Evolutionary conservation across 2,797 vertebrate genomes (phyloP), one percentile per base, ranked within the genome.

Genomic region (Molossus molossus): DNA sequence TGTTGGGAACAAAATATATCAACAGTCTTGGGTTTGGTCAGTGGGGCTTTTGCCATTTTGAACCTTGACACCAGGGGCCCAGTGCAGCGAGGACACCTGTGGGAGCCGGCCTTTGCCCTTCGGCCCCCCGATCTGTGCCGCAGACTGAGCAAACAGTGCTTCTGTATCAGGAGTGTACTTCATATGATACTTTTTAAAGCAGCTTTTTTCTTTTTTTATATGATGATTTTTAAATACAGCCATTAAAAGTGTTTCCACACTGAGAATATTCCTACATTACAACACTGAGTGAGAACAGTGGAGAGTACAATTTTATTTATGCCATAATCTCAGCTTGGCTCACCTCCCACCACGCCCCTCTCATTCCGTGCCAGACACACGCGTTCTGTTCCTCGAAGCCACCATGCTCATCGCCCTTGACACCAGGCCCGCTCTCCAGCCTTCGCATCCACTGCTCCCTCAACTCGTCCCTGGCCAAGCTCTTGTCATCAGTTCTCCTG

Each of bases 241-340:
- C 57, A 83, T 83, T 91, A 97, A 96, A 95, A 93, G 67, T 79
- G 85, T 95, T 92, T 95, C 88, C 5, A 90, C 82, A 93, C 45
- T 17, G 21, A 33, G 58, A 86, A 80, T 90, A 91, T 93, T 92
- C 45, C 92, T 82, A 91, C 3, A 14, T 84, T 67, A 55, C 65
- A 83, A 87, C 13, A 57, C 2, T 64, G 14, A 62, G 25, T 87
- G 17, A 40, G 53, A 45, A 33, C 48, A 40, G 53, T 45, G 80
- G 55, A 92, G 33, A 57, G 14, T 50, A 69, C 23, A 25, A 55
- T 60, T 76, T 58, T 65, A 23, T 37, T 89, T 55, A 75, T 27
- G 48, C 29, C 58, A 9, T 81, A 58, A 67, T 60, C 84, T 85
- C 40, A 53, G 17, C 17, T 55, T 53, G 29, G 48, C 62, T 81